phyloP scores from a whole-genome alignment of 2,888 invertebrate genomes.

The Gymnosoma rotundatum region DNA sequence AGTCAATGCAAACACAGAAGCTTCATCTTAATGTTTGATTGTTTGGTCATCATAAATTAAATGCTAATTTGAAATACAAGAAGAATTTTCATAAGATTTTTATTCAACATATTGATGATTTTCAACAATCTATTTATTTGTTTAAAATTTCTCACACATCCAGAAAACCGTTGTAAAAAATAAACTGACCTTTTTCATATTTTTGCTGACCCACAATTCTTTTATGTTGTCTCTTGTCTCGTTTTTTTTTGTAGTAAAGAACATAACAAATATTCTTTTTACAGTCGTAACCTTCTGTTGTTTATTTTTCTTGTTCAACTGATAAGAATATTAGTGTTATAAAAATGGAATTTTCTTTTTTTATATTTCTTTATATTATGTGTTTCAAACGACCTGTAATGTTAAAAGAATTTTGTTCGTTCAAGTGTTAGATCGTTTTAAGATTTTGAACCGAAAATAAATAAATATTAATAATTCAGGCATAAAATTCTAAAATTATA shows the following conservation, averaged over 20 bases:
- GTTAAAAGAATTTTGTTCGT: too few species aligned
- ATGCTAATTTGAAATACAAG: not conserved
- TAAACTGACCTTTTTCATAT: constrained; percentile 75
- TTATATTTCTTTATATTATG: too few species aligned
- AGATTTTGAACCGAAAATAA: too few species aligned
- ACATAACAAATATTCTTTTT: too few species aligned
- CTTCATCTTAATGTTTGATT: not conserved
- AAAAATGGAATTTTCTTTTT: too few species aligned
- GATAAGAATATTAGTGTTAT: not conserved
- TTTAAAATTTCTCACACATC: constrained; percentile 37
- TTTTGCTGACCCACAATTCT: constrained; percentile 75
- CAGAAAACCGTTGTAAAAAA: constrained; percentile 2
- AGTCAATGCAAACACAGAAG: too few species aligned
- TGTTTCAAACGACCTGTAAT: too few species aligned
- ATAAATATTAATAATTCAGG: too few species aligned
- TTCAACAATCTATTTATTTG: constrained; percentile 53
- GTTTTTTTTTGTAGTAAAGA: not conserved
- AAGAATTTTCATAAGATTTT: constrained; percentile 13
- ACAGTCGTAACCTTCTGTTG: not conserved
- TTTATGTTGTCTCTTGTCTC: not conserved
- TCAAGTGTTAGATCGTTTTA: too few species aligned
- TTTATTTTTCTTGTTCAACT: not conserved
- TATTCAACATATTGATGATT: constrained; percentile 13
- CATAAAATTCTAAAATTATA: too few species aligned
- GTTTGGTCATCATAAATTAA: constrained; percentile 26